These are phyloP conservation scores for Enchytraeus crypticus DNA, from an alignment of 2,888 invertebrate genomes.

Conservation along the genomic window DNA sequence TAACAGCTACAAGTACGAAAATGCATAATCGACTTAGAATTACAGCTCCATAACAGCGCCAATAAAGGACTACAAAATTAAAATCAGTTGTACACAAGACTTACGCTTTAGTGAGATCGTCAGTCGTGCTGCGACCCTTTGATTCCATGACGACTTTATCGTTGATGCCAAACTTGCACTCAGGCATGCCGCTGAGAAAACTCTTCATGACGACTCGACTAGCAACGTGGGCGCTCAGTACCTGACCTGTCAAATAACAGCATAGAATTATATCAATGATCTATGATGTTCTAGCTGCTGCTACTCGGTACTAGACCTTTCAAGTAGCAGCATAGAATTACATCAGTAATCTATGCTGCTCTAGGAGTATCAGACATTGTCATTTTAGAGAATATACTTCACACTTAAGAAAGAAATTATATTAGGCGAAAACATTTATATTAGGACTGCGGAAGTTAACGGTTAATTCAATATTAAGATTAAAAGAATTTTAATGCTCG, in stretches of 20 bases:
- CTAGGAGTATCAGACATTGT: no score
- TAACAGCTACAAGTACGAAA: no score
- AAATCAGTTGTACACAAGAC: neutral
- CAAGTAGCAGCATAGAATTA: no score
- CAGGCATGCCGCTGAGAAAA: slow-evolving; percentile 98
- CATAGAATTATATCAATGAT: neutral
- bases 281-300: no score
- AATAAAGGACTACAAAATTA: neutral
- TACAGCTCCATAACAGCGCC: neutral
- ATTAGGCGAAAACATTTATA: no score
- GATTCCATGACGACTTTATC: slow-evolving; percentile 94
- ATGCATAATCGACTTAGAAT: neutral
- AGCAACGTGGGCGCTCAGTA: slow-evolving; percentile 95
- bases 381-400: no score
- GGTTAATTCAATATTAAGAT: no score
- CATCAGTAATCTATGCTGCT: no score
- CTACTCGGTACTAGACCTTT: no score
- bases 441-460: no score
- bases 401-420: no score
- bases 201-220: slow-evolving; percentile 99
- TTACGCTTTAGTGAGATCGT: slow-evolving; percentile 35
- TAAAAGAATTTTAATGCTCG: no score
- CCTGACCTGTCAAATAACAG: slow-evolving; percentile 63
- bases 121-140: slow-evolving; percentile 50
- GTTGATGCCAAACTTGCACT: slow-evolving; percentile 98